A percentile compares a stretch with the other conserved stretches of the same genome.
These are phyloP conservation scores for Platalea minor DNA, from an alignment of 2,797 vertebrate species.

Conservation along the genomic window DNA sequence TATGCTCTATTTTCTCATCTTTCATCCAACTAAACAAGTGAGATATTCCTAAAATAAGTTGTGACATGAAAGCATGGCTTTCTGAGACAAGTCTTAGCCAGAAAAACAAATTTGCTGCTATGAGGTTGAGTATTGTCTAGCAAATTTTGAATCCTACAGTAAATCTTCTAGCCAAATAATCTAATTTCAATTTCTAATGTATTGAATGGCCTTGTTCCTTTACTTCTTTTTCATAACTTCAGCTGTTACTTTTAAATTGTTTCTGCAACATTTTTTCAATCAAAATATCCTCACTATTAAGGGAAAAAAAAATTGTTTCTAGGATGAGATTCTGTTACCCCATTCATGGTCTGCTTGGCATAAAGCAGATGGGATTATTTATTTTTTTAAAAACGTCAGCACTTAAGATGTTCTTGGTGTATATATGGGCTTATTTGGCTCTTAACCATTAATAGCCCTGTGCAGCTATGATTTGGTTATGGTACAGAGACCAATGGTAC, in stretches of 20 bases:
- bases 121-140: neutral
- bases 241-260: neutral
- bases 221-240: neutral
- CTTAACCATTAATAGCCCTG: neutral
- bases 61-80: neutral
- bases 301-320: neutral
- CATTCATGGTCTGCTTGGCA: neutral
- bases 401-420: neutral
- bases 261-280: neutral
- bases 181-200: neutral
- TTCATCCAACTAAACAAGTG: neutral
- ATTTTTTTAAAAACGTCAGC: neutral
- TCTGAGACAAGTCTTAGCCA: neutral
- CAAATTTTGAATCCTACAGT: neutral
- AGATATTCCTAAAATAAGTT: neutral
- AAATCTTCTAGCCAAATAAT: neutral
- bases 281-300: neutral
- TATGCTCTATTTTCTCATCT: neutral
- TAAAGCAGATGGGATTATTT: neutral
- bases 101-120: neutral
- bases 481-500: neutral
- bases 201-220: neutral
- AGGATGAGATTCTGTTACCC: neutral
- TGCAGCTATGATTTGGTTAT: neutral
- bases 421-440: neutral